Evolutionary conservation across 2,113 vertebrate genomes (phyloP).

Genomic region (Grammomys surdaster): DNA sequence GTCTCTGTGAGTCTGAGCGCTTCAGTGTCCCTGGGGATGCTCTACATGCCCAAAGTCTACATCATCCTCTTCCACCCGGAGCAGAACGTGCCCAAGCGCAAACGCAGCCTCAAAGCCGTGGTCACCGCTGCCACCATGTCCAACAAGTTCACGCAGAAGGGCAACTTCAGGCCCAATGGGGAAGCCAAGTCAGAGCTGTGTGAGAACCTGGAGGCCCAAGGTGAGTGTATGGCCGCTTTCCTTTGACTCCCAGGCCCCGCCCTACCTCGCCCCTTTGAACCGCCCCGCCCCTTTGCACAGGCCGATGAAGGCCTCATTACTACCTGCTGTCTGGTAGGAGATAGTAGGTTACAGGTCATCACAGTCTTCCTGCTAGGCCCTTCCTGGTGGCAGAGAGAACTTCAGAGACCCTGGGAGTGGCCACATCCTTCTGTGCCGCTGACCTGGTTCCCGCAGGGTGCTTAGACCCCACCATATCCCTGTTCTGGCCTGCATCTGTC

Average conservation of each 20-base stretch:
- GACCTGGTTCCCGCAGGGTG: background rate
- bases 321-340: background rate
- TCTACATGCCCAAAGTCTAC: conserved; percentile 99
- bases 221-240: conserved; percentile 80
- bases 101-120: conserved; percentile 97
- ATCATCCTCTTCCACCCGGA: conserved; percentile 98
- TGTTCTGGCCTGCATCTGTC: no score
- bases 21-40: conserved; percentile 97
- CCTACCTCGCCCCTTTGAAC: no score
- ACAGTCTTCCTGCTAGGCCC: accelerated
- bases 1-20: conserved; percentile 98
- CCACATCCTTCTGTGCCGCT: background rate
- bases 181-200: conserved; percentile 98
- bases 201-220: conserved; percentile 96
- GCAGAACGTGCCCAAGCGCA: conserved; percentile 98
- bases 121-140: conserved; percentile 98
- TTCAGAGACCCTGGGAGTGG: no score
- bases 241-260: accelerated
- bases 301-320: background rate
- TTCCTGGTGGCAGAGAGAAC: background rate
- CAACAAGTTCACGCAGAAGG: conserved; percentile 98
- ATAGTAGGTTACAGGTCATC: background rate
- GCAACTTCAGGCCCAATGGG: conserved; percentile 94
- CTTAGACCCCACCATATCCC: background rate
- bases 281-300: background rate